Evolutionary conservation across 2,888 invertebrate species (phyloP).

Genomic region (Stegophylla sp.): DNA sequence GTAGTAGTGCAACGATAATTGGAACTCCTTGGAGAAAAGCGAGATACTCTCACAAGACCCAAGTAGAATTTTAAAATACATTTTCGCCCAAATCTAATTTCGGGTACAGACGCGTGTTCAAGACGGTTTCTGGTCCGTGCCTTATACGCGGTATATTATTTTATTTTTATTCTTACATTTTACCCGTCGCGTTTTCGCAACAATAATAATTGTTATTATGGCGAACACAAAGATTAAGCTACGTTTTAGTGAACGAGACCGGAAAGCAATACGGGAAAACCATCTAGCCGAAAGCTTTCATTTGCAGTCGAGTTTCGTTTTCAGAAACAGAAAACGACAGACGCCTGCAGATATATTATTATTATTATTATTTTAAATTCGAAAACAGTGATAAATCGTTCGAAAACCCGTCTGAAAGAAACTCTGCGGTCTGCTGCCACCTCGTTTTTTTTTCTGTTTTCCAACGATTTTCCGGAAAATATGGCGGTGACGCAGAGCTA

Average conservation of each 20-base stretch:
- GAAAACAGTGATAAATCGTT: not conserved
- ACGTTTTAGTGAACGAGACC: not conserved
- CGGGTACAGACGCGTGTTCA: too few relatives aligned
- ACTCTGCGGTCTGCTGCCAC: not conserved
- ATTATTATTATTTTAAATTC: not conserved
- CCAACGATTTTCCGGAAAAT: too few relatives aligned
- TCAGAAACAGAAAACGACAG: conserved; percentile 7
- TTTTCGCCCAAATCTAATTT: too few relatives aligned
- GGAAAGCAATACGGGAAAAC: conserved; percentile 10
- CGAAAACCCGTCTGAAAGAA: not conserved
- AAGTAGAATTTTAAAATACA: too few relatives aligned
- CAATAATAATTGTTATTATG: not conserved
- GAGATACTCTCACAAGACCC: too few relatives aligned
- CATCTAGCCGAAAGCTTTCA: conserved; percentile 14
- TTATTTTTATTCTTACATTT: not conserved
- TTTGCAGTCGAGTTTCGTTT: conserved; percentile 31
- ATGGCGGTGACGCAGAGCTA: too few relatives aligned
- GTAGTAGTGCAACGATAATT: too few relatives aligned
- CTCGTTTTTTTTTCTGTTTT: not conserved
- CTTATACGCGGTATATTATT: too few relatives aligned
- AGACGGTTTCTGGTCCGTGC: not conserved
- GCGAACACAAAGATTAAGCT: conserved; percentile 11
- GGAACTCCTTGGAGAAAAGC: too few relatives aligned
- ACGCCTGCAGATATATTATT: not conserved
- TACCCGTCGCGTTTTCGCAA: not conserved